A percentile compares a stretch with the other conserved stretches of the same genome.
Conservation (phyloP, 1,140 invertebrate genomes). For the Drosophila quadrilineata region DNA sequence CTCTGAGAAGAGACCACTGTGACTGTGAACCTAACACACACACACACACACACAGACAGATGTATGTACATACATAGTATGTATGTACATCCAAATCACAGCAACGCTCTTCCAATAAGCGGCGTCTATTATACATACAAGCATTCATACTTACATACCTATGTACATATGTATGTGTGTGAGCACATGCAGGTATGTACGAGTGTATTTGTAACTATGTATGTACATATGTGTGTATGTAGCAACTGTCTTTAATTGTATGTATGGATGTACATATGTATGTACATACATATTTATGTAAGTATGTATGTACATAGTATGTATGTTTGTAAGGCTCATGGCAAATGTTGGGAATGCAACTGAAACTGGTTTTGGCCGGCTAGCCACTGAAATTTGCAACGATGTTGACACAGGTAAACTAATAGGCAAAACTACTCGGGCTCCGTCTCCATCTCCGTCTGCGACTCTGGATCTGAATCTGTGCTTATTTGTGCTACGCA, state of each 20-base stretch:
- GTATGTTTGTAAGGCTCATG: slow-evolving; percentile 13
- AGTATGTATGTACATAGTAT: slow-evolving; percentile 12
- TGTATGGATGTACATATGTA: too few species aligned
- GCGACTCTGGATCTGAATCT: too few species aligned
- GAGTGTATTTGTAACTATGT: neutral
- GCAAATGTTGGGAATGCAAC: slow-evolving; percentile 47
- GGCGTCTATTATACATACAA: too few species aligned
- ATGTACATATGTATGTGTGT: too few species aligned
- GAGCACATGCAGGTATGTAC: too few species aligned
- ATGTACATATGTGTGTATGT: slow-evolving; percentile 13
- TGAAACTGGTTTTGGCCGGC: slow-evolving; percentile 30
- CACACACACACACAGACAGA: too few species aligned
- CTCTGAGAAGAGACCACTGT: slow-evolving; percentile 1
- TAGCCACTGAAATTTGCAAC: slow-evolving; percentile 30
- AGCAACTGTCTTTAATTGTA: slow-evolving; percentile 25
- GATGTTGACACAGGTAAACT: slow-evolving; percentile 39
- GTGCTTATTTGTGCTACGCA: too few species aligned
- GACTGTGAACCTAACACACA: neutral
- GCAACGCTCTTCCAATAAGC: too few species aligned
- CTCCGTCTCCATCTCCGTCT: neutral
- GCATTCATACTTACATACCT: too few species aligned
- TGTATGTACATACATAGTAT: too few species aligned
- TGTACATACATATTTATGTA: neutral
- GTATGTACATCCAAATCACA: too few species aligned
- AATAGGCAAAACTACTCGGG: slow-evolving; percentile 26